A percentile compares a stretch with the other conserved stretches of the same genome.
phyloP scores from a whole-genome alignment of 2,888 invertebrate genomes.

The Leptogaster cylindrica region DNA sequence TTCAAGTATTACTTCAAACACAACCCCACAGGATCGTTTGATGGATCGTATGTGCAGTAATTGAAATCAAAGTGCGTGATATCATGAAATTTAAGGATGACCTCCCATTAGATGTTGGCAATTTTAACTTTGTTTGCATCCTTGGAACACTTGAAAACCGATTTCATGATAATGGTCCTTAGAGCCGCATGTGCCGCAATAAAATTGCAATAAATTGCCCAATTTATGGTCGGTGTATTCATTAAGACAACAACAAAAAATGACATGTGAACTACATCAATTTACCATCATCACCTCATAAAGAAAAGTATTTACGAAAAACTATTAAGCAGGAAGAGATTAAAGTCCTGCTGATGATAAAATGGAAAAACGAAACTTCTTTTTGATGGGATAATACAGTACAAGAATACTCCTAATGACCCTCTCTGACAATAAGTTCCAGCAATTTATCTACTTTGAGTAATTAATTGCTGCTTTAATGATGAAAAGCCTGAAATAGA shows the following conservation, averaged over 20 bases:
- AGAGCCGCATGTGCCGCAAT: too few relatives aligned
- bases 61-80: too few relatives aligned
- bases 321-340: constrained; percentile 7
- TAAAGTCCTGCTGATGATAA: neutral
- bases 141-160: neutral
- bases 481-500: constrained; percentile 18
- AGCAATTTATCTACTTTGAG: constrained; percentile 26
- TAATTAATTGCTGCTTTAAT: constrained; percentile 14
- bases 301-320: neutral
- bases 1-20: too few relatives aligned
- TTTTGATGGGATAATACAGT: neutral
- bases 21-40: too few relatives aligned
- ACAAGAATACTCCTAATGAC: constrained; percentile 5
- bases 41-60: too few relatives aligned
- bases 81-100: too few relatives aligned
- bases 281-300: constrained; percentile 8
- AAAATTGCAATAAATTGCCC: constrained; percentile 7
- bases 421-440: constrained; percentile 10
- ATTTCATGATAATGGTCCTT: constrained; percentile 3
- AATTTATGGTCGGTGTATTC: neutral
- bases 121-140: too few relatives aligned
- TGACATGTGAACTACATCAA: constrained; percentile 2
- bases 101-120: too few relatives aligned
- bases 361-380: neutral
- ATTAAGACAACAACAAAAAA: neutral